Percentiles rank a stretch among this genome's conserved stretches.
phyloP scores from a whole-genome alignment of 2,113 vertebrate genomes.

The Cyrtonyx montezumae region DNA sequence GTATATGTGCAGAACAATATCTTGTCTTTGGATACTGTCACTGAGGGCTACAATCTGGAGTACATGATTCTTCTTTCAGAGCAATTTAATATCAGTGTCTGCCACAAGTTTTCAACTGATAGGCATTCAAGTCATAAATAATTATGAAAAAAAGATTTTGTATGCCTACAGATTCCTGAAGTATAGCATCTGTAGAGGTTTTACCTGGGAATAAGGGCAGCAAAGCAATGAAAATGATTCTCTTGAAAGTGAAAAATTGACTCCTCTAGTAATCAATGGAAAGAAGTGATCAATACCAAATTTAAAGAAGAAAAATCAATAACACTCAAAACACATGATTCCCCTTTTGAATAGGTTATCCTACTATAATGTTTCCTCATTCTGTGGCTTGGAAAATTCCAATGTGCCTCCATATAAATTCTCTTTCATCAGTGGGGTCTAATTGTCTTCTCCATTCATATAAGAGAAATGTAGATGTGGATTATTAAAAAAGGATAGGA shows the following conservation, averaged over 20 bases:
- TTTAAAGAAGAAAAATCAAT: slow-evolving; percentile 48
- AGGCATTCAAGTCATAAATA: slow-evolving; percentile 7
- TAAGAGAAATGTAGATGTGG: background rate
- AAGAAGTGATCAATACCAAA: slow-evolving; percentile 1
- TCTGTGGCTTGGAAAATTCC: background rate
- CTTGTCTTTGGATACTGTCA: background rate
- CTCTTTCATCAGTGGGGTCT: background rate
- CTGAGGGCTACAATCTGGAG: background rate
- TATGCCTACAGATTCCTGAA: slow-evolving; percentile 24
- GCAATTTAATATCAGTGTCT: background rate
- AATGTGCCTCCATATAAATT: background rate
- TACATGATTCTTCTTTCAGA: background rate
- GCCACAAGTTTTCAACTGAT: background rate
- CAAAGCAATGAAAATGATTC: background rate
- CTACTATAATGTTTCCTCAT: background rate
- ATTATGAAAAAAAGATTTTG: background rate
- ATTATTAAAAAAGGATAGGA: background rate
- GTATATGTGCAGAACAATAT: background rate
- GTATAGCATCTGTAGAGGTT: background rate
- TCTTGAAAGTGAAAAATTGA: slow-evolving; percentile 30
- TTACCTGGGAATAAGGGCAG: slow-evolving; percentile 26
- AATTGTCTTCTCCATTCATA: background rate
- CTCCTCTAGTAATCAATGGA: slow-evolving; percentile 13
- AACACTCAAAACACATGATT: background rate
- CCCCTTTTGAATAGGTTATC: background rate